Conservation (phyloP, 2,888 invertebrate genomes). For the Microctonus aethiopoides region DNA sequence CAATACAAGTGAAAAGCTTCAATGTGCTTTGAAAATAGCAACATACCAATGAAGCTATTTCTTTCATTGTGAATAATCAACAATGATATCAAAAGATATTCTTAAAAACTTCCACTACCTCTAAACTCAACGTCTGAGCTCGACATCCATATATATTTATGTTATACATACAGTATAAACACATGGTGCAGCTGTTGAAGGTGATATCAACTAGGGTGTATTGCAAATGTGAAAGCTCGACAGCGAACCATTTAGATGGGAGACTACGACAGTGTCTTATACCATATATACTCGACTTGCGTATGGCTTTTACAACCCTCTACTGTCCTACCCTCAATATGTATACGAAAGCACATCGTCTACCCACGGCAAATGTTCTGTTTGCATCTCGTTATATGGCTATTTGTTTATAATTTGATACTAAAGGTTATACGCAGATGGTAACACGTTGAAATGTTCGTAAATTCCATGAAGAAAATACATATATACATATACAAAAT, state of each 20-base stretch:
- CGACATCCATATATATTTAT: too few species aligned
- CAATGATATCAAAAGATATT: too few species aligned
- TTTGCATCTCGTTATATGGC: constrained; percentile 64
- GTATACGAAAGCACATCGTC: constrained; percentile 27
- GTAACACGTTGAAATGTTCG: not conserved
- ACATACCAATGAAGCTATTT: too few species aligned
- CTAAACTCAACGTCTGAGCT: too few species aligned
- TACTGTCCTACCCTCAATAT: constrained; percentile 19
- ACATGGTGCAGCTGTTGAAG: constrained; percentile 6
- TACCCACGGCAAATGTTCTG: constrained; percentile 46
- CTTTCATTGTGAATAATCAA: too few species aligned
- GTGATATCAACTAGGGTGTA: not conserved
- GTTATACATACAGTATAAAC: not conserved
- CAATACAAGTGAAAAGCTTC: too few species aligned
- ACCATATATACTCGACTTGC: not conserved
- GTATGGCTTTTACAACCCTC: constrained; percentile 31
- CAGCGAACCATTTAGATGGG: constrained; percentile 5
- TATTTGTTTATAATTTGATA: constrained; percentile 65
- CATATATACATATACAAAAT: too few species aligned
- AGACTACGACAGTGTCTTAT: not conserved
- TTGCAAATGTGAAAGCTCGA: constrained; percentile 23
- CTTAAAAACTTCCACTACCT: too few species aligned
- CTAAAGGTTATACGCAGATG: constrained; percentile 33
- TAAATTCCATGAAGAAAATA: not conserved
- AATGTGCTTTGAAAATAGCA: too few species aligned